A percentile compares a stretch with the other conserved stretches of the same genome.
Evolutionary conservation across 2,113 vertebrate genomes (phyloP).

Genomic region (Phyllopteryx taeniolatus): DNA sequence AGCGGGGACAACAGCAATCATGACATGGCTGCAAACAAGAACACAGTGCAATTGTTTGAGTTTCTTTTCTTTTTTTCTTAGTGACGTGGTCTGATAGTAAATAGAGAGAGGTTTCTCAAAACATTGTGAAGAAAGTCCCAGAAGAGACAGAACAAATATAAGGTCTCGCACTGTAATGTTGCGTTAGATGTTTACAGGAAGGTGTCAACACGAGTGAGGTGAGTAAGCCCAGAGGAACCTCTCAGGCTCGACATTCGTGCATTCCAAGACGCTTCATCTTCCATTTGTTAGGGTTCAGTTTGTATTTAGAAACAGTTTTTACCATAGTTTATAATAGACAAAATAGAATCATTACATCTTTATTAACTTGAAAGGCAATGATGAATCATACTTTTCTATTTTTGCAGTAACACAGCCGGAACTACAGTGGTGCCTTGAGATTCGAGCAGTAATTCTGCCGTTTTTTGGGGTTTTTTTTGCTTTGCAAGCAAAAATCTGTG

Average conservation of each 20-base stretch:
- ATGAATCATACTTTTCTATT: too few relatives aligned
- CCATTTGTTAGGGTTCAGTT: neutral
- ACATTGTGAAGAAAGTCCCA: neutral
- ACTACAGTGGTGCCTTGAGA: too few relatives aligned
- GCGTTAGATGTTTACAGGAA: neutral
- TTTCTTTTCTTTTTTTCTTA: neutral
- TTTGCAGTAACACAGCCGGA: too few relatives aligned
- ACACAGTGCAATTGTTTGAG: neutral
- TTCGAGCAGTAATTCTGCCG: too few relatives aligned
- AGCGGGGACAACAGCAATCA: neutral
- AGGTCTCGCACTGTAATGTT: neutral
- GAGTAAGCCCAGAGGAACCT: neutral
- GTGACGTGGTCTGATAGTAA: neutral
- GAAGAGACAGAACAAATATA: neutral
- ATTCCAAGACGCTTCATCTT: neutral
- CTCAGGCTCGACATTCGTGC: neutral
- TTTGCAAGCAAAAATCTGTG: too few relatives aligned
- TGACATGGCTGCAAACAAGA: neutral
- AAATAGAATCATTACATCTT: too few relatives aligned
- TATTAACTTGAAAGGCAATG: too few relatives aligned
- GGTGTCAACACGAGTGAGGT: neutral
- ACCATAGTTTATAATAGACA: neutral
- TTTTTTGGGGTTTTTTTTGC: too few relatives aligned
- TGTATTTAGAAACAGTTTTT: neutral
- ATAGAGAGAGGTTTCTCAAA: neutral